Evolutionary conservation across 2,113 vertebrate species (phyloP), one percentile per base, ranked within the genome.

Genomic region (Nestor notabilis): DNA sequence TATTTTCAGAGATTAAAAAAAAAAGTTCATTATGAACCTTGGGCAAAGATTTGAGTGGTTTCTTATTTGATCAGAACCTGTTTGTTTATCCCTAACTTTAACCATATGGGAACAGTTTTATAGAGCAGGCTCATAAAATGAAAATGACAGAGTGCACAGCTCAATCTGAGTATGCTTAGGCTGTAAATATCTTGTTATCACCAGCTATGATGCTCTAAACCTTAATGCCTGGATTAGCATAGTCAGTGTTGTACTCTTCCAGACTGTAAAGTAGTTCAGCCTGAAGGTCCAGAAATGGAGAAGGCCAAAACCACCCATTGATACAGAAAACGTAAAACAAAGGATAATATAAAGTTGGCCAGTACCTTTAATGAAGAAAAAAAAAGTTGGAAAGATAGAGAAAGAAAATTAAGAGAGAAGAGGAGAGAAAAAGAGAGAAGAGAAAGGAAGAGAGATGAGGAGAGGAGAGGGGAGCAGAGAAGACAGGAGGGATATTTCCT

Each of bases 31-130:
- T 90, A 81, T 92, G 93, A 94, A 95, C 80, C 80, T 91, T 95
- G 80, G 83, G 89, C 80, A 95, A 96, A 94, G 60, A 85, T 94
- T 89, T 95, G 46, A 96, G 74, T 82, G 35, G 72, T 91, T 93
- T 90, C 94, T 91, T 92, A 94, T 91, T 96, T 96, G 95, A 96
- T 96, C 83, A 79, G 80, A 94, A 89, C 87, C 72, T 91, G 89
- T 96, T 97, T 97, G 86, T 95, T 96, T 95, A 89, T 87, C 87
- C 87, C 89, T 89, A 92, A 95, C 83, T 97, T 95, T 91, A 96
- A 84, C 83, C 95, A 92, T 95, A 92, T 94, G 89, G 94, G 93
- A 97, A 89, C 65, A 89, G 47, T 93, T 95, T 94, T 81, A 89
- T 91, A 44, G 60, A 96, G 65, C 27, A 89, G 33, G 23, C 87